Base-by-base conservation (phyloP, 2,888 invertebrate species). In the Amphipoea oculea region DNA sequence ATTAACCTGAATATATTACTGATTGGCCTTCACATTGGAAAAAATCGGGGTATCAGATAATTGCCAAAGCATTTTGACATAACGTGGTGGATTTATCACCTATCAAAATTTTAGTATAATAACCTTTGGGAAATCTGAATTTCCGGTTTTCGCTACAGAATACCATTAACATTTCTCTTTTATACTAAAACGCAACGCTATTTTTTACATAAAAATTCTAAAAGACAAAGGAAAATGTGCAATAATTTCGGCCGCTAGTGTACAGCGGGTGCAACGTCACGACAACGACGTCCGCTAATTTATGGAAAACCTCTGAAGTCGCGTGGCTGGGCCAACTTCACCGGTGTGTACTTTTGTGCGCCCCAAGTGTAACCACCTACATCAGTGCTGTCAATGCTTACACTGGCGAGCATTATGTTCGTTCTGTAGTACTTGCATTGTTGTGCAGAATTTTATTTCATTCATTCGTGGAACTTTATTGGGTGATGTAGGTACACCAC, bases 301-400 rank as follows among this genome's bases (percentile, higher is more conserved):
- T 96, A 96, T 96, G 96, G 94, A 95, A 94, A 96, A 93, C 93
- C 93, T 91, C 93, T 85, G 89, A 88, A 91, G 90, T 90, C 88
- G 88, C 88, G 82, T 86, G 79, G 81, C 87, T 75, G 85, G 79
- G 86, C 81, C 82, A 84, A 89, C 87, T 86, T 88, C 78, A 79
- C 79, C 76, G 85, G 79, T 88, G 87, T 87, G 78, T 76, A 86
- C 86, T 89, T 87, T 88, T 77, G 77, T 85, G 78, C 69, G 80
- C 86, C 83, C 72, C 79, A 79, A 90, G 87, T 90, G 87, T 87
- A 89, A 84, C 73, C 78, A 80, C 73, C 74, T 85, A 88, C 77
- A 78, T 81, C 81, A 76, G 72, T n/a, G 73, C 78, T 79, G 86
- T 80, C 86, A 77, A 88, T 87, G 76, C 76, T 85, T 81, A 87